Percentiles rank a stretch among this genome's conserved stretches.
phyloP scores from a whole-genome alignment of 2,797 vertebrate species.

The Lacerta bilineata region DNA sequence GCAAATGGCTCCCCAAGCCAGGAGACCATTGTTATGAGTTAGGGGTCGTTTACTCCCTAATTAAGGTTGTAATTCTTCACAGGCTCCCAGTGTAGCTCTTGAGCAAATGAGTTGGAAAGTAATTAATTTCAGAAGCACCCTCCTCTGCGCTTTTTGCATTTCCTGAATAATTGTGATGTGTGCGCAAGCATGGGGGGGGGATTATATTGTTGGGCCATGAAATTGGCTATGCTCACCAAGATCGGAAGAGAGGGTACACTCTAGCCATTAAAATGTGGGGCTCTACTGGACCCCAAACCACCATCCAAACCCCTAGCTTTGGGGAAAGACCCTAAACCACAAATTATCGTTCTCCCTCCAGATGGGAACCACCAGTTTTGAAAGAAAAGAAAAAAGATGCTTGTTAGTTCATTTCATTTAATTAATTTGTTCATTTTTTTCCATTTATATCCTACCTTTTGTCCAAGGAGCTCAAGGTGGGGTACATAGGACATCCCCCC shows the following conservation, averaged over 20 bases:
- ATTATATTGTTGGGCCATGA: constrained; percentile 2
- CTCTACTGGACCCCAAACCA: neutral
- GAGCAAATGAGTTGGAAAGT: constrained; percentile 55
- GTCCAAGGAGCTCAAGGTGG: too few species aligned
- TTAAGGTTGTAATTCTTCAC: constrained; percentile 64
- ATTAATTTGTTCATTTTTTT: too few species aligned
- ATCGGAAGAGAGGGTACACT: neutral
- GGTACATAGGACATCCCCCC: too few species aligned
- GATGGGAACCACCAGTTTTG: neutral
- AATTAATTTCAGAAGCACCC: constrained; percentile 63
- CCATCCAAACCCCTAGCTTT: neutral
- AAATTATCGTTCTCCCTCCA: neutral
- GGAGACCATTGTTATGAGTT: constrained; percentile 41
- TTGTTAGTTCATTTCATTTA: too few species aligned
- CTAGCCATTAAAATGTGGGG: neutral
- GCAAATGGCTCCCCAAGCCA: constrained; percentile 33
- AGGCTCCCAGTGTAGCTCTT: constrained; percentile 42
- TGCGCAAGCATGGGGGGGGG: neutral
- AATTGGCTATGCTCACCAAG: neutral
- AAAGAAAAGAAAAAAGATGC: too few species aligned
- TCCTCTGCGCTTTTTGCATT: constrained; percentile 4
- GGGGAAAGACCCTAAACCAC: neutral
- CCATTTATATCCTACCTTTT: too few species aligned
- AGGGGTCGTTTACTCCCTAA: constrained; percentile 66
- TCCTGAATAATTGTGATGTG: neutral